A percentile compares a stretch with the other conserved stretches of the same genome.
These are phyloP conservation scores for Aythya baeri DNA, from an alignment of 2,113 vertebrate species.

Conservation along the genomic window DNA sequence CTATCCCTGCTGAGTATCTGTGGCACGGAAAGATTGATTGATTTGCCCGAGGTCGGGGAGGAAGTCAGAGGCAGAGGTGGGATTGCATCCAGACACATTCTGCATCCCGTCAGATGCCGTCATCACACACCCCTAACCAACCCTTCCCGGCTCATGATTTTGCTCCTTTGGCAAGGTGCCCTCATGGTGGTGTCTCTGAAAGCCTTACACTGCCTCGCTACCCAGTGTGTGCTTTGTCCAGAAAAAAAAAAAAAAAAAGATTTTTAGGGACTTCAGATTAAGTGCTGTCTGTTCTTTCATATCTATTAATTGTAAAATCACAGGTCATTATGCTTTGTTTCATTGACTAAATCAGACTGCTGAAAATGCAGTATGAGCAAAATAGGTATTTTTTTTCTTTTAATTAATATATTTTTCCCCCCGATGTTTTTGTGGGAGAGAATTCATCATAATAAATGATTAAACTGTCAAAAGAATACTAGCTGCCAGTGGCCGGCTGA, in stretches of 20 bases:
- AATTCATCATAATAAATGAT: constrained; percentile 53
- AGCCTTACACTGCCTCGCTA: neutral
- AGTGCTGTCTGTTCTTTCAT: neutral
- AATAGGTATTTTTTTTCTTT: neutral
- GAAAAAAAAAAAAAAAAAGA: neutral
- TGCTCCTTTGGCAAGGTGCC: neutral
- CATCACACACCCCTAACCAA: neutral
- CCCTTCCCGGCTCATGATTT: neutral
- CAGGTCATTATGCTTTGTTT: neutral
- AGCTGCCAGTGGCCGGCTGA: constrained; percentile 39
- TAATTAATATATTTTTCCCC: constrained; percentile 15
- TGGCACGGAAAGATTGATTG: constrained; percentile 54
- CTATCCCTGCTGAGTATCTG: constrained; percentile 17
- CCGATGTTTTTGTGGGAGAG: constrained; percentile 12
- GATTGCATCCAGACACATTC: constrained; percentile 22
- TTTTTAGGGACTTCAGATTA: neutral
- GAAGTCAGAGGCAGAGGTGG: constrained; percentile 11
- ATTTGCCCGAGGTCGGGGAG: constrained; percentile 40
- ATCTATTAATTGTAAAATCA: neutral
- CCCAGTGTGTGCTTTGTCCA: neutral
- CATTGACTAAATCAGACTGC: neutral
- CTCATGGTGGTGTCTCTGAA: neutral
- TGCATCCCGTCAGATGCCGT: neutral
- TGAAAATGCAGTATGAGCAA: constrained; percentile 26
- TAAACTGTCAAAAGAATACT: constrained; percentile 51